Evolutionary conservation across 1,140 invertebrate genomes (phyloP), one percentile per base, ranked within the genome.

Genomic region (Papilio dardanus): DNA sequence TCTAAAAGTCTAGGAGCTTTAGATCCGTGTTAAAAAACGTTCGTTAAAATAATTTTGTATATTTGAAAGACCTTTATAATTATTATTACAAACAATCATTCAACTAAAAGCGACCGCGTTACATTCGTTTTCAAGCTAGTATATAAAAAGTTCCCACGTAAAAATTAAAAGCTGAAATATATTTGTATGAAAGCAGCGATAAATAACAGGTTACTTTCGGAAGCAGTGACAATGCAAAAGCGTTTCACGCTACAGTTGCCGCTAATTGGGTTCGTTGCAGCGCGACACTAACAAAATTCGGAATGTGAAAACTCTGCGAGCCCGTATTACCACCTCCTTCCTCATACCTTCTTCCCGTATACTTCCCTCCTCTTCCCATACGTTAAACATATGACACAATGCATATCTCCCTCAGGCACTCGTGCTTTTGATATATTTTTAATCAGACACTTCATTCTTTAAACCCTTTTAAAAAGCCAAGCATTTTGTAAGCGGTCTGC

Each of bases 231-330:
- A 73, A 73, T 73, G 46, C 50, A 77, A 74, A 74, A 71, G 54
- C 71, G 76, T 71, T 76, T 78, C 68, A 80, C 77, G 81, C 77
- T 82, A 77, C 77, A 78, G 75, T 81, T 77, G 40, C 16, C 79
- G 73, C 73, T 81, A 81, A 83, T 83, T 83, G 81, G 79, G 77
- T 76, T 77, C 50, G 42, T 33, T 73, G 71, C 71, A 58, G 62
- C 46, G 35, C 74, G 19, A 42, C 46, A 21, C 71, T 67, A 77
- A 81, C 77, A 71, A 76, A 80, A 78, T 58, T 73, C 71, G 46
- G 71, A 73, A 73, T 73, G 71, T 73, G 46, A 73, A 73, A 33
- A 73, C 35, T 73, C 31, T 42, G 16, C 46, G 30, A 21, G 28
- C 28, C 21, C 24, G 12, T 28, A 10, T 14, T 1, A 24, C 54